Evolutionary conservation across 2,888 invertebrate species (phyloP).

Genomic region (Nymphalis c-album): DNA sequence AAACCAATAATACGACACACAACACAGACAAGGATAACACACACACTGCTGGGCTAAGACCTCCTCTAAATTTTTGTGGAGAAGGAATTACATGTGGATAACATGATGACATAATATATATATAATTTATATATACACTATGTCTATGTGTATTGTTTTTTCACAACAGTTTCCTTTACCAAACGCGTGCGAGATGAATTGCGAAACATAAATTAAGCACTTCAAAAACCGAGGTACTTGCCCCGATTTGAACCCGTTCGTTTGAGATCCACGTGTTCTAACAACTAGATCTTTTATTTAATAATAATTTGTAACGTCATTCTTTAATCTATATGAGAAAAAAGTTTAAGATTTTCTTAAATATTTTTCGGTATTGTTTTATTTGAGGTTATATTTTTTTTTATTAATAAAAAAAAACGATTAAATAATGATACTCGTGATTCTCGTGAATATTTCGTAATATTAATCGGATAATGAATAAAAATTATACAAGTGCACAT

Average conservation of each 20-base stretch:
- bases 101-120: too few species aligned
- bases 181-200: neutral
- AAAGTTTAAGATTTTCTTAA: too few species aligned
- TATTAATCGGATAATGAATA: neutral
- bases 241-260: conserved; percentile 8
- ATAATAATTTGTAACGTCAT: neutral
- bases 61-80: too few species aligned
- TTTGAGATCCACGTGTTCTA: neutral
- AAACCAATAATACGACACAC: too few species aligned
- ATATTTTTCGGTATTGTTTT: too few species aligned
- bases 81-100: too few species aligned
- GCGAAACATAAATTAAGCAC: conserved; percentile 6
- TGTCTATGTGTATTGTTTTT: neutral
- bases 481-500: conserved; percentile 8
- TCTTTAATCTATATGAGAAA: neutral
- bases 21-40: too few species aligned
- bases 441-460: neutral
- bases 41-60: too few species aligned
- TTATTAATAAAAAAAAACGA: neutral
- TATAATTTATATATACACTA: too few species aligned
- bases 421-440: neutral
- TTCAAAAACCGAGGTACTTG: conserved; percentile 4
- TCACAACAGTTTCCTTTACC: neutral
- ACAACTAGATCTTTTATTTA: neutral
- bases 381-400: too few species aligned